Percentiles rank a stretch among this genome's conserved stretches.
These are phyloP conservation scores for Tauraco hartlaubi DNA, from an alignment of 2,797 vertebrate species.

Conservation along the genomic window DNA sequence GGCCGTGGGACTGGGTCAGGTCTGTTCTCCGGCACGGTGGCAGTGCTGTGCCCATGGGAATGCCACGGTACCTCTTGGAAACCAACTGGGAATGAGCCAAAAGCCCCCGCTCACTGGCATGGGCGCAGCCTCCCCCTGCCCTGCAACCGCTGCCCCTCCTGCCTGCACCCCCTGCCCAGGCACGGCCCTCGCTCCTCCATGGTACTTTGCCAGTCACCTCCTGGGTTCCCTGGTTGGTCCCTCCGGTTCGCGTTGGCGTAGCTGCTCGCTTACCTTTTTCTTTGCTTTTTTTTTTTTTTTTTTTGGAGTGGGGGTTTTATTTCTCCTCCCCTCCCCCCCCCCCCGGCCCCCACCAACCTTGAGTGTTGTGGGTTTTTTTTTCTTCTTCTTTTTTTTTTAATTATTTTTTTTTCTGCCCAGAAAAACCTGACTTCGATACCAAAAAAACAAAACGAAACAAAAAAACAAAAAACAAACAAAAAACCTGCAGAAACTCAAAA, in stretches of 20 bases:
- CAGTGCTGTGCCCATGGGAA: rapidly evolving
- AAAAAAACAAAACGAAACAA: constrained; percentile 78
- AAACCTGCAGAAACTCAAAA: constrained; percentile 80
- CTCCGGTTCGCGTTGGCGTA: neutral
- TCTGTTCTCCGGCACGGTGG: neutral
- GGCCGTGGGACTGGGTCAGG: neutral
- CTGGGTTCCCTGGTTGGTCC: neutral
- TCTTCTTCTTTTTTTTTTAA: neutral
- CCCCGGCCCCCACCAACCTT: neutral
- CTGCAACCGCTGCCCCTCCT: neutral
- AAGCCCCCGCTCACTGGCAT: neutral
- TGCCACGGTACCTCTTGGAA: neutral
- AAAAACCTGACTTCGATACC: constrained; percentile 92
- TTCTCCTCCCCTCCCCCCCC: neutral
- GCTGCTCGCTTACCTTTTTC: constrained; percentile 69
- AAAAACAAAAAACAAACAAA: constrained; percentile 77
- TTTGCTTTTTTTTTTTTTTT: neutral
- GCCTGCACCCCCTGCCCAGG: neutral
- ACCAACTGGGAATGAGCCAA: rapidly evolving
- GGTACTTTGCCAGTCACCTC: constrained; percentile 19
- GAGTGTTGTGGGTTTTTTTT: constrained; percentile 50
- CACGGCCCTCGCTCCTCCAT: neutral
- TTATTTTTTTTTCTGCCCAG: constrained; percentile 81
- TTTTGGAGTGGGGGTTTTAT: neutral
- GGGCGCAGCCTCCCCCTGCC: neutral